Evolutionary conservation across 2,797 vertebrate species (phyloP).

Genomic region (Hydrolagus colliei): DNA sequence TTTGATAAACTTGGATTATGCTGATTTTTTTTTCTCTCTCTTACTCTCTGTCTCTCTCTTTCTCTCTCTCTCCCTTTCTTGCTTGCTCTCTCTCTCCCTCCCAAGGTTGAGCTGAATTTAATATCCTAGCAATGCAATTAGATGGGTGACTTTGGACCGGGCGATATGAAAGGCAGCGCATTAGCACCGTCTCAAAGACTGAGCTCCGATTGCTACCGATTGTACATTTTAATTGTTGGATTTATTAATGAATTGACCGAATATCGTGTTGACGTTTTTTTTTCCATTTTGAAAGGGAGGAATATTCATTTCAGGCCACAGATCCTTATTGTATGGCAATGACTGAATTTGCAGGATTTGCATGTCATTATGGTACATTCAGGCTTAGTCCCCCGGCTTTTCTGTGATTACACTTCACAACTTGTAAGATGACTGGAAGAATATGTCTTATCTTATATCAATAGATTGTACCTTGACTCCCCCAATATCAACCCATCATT

Average conservation of each 20-base stretch:
- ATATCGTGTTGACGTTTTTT: constrained; percentile 28
- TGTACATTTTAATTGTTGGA: constrained; percentile 11
- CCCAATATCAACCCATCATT: constrained; percentile 9
- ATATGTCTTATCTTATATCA: constrained; percentile 4
- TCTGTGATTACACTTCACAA: constrained; percentile 20
- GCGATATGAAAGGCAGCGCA: constrained; percentile 3
- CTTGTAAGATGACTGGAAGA: constrained; percentile 22
- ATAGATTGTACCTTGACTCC: constrained; percentile 1
- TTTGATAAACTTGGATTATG: constrained; percentile 71
- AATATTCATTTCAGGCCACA: constrained; percentile 10
- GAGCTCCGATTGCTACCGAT: constrained; percentile 2
- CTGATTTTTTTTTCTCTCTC: not conserved
- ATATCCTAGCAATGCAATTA: constrained; percentile 16
- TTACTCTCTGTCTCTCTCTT: too few relatives aligned
- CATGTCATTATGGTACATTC: constrained; percentile 23
- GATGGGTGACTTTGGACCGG: constrained; percentile 12
- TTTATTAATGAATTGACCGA: constrained; percentile 26
- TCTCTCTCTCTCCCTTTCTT: too few relatives aligned
- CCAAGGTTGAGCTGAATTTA: constrained; percentile 22
- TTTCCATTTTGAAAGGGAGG: not conserved
- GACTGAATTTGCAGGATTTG: constrained; percentile 23
- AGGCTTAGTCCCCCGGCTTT: constrained; percentile 15
- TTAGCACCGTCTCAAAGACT: not conserved
- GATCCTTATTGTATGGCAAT: constrained; percentile 24
- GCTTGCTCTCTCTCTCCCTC: too few relatives aligned